phyloP scores from a whole-genome alignment of 2,888 invertebrate species.

The Dynastes maya region DNA sequence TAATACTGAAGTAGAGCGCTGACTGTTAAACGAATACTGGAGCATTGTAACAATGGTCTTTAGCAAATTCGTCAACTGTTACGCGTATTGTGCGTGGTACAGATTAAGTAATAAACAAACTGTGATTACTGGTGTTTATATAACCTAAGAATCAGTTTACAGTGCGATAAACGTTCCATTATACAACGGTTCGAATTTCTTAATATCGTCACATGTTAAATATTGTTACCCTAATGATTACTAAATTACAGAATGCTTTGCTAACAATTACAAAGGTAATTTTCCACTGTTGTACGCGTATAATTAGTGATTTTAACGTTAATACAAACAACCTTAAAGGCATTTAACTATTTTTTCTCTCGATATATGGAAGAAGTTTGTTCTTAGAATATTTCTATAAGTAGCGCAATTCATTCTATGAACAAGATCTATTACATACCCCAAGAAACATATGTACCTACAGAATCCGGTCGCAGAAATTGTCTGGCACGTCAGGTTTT shows the following conservation, averaged over 20 bases:
- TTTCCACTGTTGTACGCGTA: background rate
- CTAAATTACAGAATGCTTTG: background rate
- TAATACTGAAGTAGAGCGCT: background rate
- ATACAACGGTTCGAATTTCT: conserved; percentile 13
- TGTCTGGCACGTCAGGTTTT: too few relatives aligned
- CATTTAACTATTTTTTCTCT: too few relatives aligned
- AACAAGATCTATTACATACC: too few relatives aligned
- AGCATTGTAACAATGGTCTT: background rate
- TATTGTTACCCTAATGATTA: background rate
- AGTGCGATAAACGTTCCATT: conserved; percentile 27
- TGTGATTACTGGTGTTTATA: conserved; percentile 30
- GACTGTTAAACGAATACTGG: background rate
- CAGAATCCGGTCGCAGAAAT: too few relatives aligned
- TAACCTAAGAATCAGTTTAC: conserved; percentile 27
- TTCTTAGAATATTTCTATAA: too few relatives aligned
- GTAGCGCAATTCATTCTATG: too few relatives aligned
- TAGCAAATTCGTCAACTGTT: background rate
- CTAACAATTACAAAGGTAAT: background rate
- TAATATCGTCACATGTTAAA: conserved; percentile 7
- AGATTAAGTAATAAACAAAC: conserved; percentile 35
- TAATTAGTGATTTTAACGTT: too few relatives aligned
- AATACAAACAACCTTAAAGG: too few relatives aligned
- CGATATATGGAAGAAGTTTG: too few relatives aligned
- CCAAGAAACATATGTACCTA: too few relatives aligned
- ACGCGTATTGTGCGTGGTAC: background rate